These are phyloP conservation scores for Rhizoglyphus robini DNA, from an alignment of 1,140 invertebrate species.

Conservation along the genomic window DNA sequence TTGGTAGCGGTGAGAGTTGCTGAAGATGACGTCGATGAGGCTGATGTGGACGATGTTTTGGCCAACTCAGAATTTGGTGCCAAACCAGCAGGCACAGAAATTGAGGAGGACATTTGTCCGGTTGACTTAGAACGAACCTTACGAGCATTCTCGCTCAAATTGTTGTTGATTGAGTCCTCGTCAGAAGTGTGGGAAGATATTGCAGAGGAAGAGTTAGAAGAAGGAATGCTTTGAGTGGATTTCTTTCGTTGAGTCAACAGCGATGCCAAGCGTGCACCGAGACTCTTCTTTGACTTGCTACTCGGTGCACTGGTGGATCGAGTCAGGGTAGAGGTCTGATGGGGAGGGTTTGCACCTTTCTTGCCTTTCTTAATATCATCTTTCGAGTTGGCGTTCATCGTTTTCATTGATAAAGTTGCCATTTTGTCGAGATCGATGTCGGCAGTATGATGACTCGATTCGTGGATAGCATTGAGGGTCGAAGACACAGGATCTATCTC, in stretches of 20 bases:
- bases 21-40: background rate
- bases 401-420: background rate
- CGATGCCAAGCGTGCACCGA: constrained; percentile 5
- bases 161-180: constrained; percentile 1
- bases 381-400: background rate
- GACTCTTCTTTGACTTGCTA: background rate
- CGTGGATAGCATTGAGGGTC: too few species aligned
- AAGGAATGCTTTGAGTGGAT: background rate
- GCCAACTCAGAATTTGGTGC: background rate
- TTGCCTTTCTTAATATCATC: background rate
- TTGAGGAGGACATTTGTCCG: constrained; percentile 4
- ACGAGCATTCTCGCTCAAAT: background rate
- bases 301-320: background rate
- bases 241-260: constrained; percentile 9
- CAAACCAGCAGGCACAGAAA: background rate
- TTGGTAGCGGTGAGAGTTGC: background rate
- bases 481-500: background rate
- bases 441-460: background rate
- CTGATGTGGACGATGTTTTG: background rate
- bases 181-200: background rate
- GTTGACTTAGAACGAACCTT: constrained; percentile 10
- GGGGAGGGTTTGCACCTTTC: background rate
- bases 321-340: constrained; percentile 1
- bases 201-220: background rate
- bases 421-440: constrained; percentile 15